These are phyloP conservation scores for Alloplasta piceator DNA, from an alignment of 2,888 invertebrate species.

Conservation along the genomic window DNA sequence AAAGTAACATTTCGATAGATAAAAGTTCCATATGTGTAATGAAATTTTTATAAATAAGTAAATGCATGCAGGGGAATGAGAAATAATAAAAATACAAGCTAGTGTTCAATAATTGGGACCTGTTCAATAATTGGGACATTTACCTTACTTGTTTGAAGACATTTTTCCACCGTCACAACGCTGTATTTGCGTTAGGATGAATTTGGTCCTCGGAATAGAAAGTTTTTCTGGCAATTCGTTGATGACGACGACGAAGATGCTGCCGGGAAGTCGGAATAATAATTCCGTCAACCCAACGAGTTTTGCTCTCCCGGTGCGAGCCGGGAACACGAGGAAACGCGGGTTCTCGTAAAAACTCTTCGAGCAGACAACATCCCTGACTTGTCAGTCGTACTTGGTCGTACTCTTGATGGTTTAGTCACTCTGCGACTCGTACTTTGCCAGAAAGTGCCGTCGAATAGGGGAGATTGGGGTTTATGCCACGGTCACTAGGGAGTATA, in stretches of 20 bases:
- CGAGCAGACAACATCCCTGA: slow-evolving; percentile 36
- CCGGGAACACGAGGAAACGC: slow-evolving; percentile 33
- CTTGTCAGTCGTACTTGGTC: slow-evolving; percentile 32
- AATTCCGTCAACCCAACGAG: slow-evolving; percentile 69
- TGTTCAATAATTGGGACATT: too few relatives aligned
- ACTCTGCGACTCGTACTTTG: slow-evolving; percentile 53
- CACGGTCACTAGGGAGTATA: too few relatives aligned
- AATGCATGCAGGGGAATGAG: too few relatives aligned
- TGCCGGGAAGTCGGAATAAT: slow-evolving; percentile 70
- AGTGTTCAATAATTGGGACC: too few relatives aligned
- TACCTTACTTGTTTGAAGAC: too few relatives aligned
- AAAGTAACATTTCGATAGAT: too few relatives aligned
- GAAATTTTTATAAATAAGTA: too few relatives aligned
- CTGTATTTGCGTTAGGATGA: not conserved
- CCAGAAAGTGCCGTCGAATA: slow-evolving; percentile 34
- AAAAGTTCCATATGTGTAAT: too few relatives aligned
- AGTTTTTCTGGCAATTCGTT: slow-evolving; percentile 57
- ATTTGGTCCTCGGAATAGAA: slow-evolving; percentile 49
- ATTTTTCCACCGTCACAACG: too few relatives aligned
- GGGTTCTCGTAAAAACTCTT: slow-evolving; percentile 31
- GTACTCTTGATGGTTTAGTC: slow-evolving; percentile 44
- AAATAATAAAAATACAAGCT: too few relatives aligned
- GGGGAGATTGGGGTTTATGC: too few relatives aligned
- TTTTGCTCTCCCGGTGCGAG: not conserved
- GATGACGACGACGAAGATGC: slow-evolving; percentile 24